Conservation (phyloP, 2,113 vertebrate genomes). For the Connochaetes taurinus region DNA sequence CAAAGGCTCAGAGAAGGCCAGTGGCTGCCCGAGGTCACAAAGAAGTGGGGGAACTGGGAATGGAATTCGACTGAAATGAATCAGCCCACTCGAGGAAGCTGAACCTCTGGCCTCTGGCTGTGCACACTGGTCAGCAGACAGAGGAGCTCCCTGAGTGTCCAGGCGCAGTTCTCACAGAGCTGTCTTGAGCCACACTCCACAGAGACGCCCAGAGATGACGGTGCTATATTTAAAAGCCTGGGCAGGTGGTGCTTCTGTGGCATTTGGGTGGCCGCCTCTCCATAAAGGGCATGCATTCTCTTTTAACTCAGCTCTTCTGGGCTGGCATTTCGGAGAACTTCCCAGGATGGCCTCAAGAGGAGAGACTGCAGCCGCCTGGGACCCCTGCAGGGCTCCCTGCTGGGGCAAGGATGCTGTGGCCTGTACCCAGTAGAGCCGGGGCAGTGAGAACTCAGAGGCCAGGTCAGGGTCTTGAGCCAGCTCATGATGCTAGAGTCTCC, state of each 20-base stretch:
- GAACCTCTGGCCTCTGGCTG: neutral
- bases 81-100: neutral
- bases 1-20: neutral
- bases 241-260: neutral
- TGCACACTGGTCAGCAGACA: neutral
- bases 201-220: neutral
- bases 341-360: neutral
- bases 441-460: neutral
- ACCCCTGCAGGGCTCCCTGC: neutral
- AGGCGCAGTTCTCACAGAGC: neutral
- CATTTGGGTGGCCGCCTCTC: slow-evolving; percentile 61
- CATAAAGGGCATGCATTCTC: slow-evolving; percentile 37
- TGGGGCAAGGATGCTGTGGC: rapidly evolving
- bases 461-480: neutral
- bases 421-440: rapidly evolving
- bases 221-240: slow-evolving; percentile 46
- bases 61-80: neutral
- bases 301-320: slow-evolving; percentile 17
- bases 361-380: neutral
- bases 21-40: neutral
- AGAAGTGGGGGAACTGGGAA: neutral
- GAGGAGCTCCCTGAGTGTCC: rapidly evolving
- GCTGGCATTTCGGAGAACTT: slow-evolving; percentile 61
- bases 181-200: neutral
- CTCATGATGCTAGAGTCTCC: neutral